A percentile compares a stretch with the other conserved stretches of the same genome.
These are phyloP conservation scores for Xestia sexstrigata DNA, from an alignment of 2,888 invertebrate species.

Conservation along the genomic window DNA sequence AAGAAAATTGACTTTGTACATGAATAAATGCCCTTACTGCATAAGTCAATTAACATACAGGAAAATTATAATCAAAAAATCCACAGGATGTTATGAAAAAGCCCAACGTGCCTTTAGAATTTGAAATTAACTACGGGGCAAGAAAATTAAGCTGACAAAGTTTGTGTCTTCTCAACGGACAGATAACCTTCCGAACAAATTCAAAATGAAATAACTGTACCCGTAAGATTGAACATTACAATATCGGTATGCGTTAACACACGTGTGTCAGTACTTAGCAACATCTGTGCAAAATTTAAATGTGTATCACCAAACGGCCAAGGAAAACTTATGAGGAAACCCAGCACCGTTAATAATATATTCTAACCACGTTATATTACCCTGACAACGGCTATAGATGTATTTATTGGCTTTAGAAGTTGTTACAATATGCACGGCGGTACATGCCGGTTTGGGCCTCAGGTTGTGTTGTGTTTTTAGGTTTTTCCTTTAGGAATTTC, in stretches of 20 bases:
- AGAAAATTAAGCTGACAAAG: background rate
- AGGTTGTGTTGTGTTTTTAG: background rate
- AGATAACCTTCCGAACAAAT: background rate
- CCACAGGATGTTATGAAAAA: background rate
- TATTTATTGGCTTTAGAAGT: slow-evolving; percentile 47
- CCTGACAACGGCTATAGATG: slow-evolving; percentile 21
- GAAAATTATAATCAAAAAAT: background rate
- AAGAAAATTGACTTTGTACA: background rate
- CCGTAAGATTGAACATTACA: background rate
- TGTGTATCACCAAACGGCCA: slow-evolving; percentile 40
- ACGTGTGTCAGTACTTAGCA: slow-evolving; percentile 30
- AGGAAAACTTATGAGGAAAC: slow-evolving; percentile 61
- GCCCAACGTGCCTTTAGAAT: background rate
- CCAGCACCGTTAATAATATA: slow-evolving; percentile 34
- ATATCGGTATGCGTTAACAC: slow-evolving; percentile 46
- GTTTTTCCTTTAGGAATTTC: slow-evolving; percentile 9
- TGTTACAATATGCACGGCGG: slow-evolving; percentile 38
- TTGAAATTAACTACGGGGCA: background rate
- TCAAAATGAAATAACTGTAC: slow-evolving; percentile 6
- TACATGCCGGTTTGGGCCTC: background rate
- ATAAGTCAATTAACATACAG: background rate
- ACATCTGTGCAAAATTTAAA: slow-evolving; percentile 58
- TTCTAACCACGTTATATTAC: slow-evolving; percentile 52
- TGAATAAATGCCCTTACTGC: too few relatives aligned
- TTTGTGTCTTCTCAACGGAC: too few relatives aligned